Base-by-base conservation (phyloP, 1,140 invertebrate genomes). In the Ruditapes philippinarum region DNA sequence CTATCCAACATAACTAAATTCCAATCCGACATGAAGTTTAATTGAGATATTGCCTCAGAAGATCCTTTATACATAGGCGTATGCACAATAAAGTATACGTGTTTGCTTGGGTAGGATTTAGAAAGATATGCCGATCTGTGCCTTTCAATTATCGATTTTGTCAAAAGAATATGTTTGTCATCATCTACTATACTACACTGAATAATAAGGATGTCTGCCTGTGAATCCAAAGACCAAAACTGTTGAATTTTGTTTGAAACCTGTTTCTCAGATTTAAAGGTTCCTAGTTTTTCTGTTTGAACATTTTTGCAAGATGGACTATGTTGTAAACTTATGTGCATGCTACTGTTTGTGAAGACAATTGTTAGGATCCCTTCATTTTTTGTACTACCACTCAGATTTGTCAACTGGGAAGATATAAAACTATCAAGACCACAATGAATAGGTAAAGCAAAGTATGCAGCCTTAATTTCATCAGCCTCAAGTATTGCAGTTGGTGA, bases 21-120 rank as follows among this genome's bases (percentile, higher is more conserved):
- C 89, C 92, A 93, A 1, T 78, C 89, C 38, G 89, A 89, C 0
- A 93, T n/a, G 42, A 89, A 93, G 54, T 92, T 91, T 14, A 93
- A 82, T 51, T 89, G 91, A 28, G 83, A 49, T 22, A 88, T 31
- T n/a, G 65, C 7, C 7, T 3, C 14, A 12, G 36, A n/a, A 1
- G 38, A 17, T 14, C n/a, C 0, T 19, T 76, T 25, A 17, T 80
- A 51, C 42, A 70, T 88, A 42, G 87, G 83, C 9, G 91, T n/a
- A 74, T 93, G 91, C 17, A 92, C 40, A 28, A 92, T 51, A 7
- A 93, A 68, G n/a, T 84, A 91, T 19, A 19, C 25, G n/a, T 12
- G 25, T 25, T 57, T 57, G 7, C 4, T 45, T 45, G 5, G 5
- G 42, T 54, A 22, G 19, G 51, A 5, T 45, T 28, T 4, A 9